Percentiles rank a stretch among this genome's conserved stretches.
Evolutionary conservation across 2,888 invertebrate genomes (phyloP).

Genomic region (Lithosia quadra): DNA sequence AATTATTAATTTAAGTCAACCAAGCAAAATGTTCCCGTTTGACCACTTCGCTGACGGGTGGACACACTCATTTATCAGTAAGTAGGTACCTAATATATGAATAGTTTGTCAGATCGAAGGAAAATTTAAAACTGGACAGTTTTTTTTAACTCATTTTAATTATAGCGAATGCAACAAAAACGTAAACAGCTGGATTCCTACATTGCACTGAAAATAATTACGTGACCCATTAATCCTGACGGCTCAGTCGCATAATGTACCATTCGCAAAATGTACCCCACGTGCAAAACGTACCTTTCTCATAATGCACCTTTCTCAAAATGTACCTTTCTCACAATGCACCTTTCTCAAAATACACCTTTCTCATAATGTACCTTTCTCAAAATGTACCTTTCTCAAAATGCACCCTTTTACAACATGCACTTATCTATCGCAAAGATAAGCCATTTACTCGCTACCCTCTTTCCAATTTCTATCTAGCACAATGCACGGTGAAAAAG

Average conservation of each 20-base stretch:
- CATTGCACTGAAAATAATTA: conserved; percentile 58
- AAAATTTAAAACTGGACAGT: too few species aligned
- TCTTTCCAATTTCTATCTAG: conserved; percentile 63
- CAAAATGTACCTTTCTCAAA: too few species aligned
- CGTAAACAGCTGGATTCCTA: background rate
- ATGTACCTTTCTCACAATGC: too few species aligned
- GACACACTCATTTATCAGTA: too few species aligned
- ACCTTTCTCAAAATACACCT: too few species aligned
- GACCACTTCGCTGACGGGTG: background rate
- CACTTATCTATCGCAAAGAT: too few species aligned
- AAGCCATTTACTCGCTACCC: conserved; percentile 63
- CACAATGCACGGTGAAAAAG: conserved; percentile 65
- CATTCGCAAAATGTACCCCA: too few species aligned
- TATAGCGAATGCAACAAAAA: background rate
- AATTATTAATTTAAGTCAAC: background rate
- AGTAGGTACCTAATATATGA: background rate
- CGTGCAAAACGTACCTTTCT: too few species aligned
- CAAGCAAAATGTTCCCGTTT: background rate
- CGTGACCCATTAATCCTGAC: conserved; percentile 71
- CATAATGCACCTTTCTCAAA: too few species aligned
- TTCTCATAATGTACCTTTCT: too few species aligned
- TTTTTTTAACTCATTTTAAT: background rate
- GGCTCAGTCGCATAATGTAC: too few species aligned
- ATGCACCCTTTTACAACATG: too few species aligned
- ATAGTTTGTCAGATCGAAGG: background rate